These are phyloP conservation scores for Eupeodes latifasciatus DNA, from an alignment of 2,888 invertebrate species.

Conservation along the genomic window DNA sequence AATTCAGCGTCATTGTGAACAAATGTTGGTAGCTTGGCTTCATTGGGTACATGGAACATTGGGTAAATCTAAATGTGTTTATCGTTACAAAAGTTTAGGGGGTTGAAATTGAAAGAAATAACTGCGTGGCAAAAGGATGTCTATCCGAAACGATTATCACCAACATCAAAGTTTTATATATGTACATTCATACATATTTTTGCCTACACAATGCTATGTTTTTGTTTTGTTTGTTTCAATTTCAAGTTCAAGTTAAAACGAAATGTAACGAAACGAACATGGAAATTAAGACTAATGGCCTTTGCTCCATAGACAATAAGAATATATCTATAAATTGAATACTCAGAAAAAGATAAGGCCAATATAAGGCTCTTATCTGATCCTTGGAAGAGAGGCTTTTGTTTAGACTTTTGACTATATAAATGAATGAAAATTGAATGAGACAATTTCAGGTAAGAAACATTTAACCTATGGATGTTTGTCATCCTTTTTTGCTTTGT, in stretches of 20 bases:
- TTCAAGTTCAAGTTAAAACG: background rate
- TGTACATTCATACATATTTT: background rate
- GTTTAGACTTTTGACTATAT: background rate
- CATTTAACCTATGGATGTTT: background rate
- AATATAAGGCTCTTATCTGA: background rate
- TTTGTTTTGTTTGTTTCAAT: background rate
- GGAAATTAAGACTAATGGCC: conserved; percentile 29
- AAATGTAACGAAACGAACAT: background rate
- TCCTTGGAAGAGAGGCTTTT: background rate
- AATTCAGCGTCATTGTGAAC: conserved; percentile 16
- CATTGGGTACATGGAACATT: background rate
- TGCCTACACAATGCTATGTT: too few relatives aligned
- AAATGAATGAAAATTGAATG: background rate
- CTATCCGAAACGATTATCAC: conserved; percentile 11
- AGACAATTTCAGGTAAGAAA: background rate
- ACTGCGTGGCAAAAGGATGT: background rate
- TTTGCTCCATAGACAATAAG: background rate
- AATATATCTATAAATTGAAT: background rate
- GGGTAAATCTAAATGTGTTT: conserved; percentile 21
- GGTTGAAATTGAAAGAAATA: background rate
- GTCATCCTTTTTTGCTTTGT: too few relatives aligned
- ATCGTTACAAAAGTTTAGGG: background rate
- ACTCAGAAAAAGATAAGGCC: background rate
- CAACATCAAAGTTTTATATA: background rate
- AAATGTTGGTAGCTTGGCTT: background rate